Conservation (phyloP, 2,888 invertebrate genomes). For the Chalcis sispes region DNA sequence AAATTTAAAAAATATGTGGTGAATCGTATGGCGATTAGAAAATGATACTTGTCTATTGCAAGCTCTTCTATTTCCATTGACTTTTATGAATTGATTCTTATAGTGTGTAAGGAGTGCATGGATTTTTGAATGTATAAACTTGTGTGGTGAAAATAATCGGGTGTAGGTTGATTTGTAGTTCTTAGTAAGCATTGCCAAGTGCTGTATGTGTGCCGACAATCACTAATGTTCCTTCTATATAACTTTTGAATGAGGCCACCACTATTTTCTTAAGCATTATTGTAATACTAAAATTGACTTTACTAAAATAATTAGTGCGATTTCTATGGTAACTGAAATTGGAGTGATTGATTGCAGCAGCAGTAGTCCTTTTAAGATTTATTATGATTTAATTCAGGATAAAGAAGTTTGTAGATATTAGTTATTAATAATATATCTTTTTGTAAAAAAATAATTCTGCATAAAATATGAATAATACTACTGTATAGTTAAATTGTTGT, state of each 20-base stretch:
- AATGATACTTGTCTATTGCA: slow-evolving; percentile 64
- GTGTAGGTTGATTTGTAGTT: slow-evolving; percentile 72
- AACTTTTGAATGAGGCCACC: slow-evolving; percentile 53
- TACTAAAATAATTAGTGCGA: slow-evolving; percentile 38
- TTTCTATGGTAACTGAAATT: not conserved
- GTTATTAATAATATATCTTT: too few relatives aligned
- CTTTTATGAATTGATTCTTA: slow-evolving; percentile 60
- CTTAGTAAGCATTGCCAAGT: slow-evolving; percentile 76
- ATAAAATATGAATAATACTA: too few relatives aligned
- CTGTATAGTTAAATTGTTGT: too few relatives aligned
- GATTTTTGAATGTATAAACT: slow-evolving; percentile 69
- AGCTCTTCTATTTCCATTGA: slow-evolving; percentile 67
- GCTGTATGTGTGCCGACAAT: slow-evolving; percentile 76
- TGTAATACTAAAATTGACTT: slow-evolving; percentile 37
- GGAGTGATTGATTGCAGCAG: not conserved
- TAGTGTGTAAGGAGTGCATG: slow-evolving; percentile 72
- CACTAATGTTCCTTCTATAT: slow-evolving; percentile 72
- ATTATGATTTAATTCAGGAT: not conserved
- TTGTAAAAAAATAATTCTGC: not conserved
- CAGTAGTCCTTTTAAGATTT: slow-evolving; percentile 1
- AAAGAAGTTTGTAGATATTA: too few relatives aligned
- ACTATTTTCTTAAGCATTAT: slow-evolving; percentile 51
- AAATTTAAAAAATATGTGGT: slow-evolving; percentile 53
- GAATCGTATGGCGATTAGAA: slow-evolving; percentile 58
- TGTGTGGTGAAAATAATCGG: slow-evolving; percentile 74